Base-by-base conservation (phyloP, 2,888 invertebrate species). In the Chironomus tentans region DNA sequence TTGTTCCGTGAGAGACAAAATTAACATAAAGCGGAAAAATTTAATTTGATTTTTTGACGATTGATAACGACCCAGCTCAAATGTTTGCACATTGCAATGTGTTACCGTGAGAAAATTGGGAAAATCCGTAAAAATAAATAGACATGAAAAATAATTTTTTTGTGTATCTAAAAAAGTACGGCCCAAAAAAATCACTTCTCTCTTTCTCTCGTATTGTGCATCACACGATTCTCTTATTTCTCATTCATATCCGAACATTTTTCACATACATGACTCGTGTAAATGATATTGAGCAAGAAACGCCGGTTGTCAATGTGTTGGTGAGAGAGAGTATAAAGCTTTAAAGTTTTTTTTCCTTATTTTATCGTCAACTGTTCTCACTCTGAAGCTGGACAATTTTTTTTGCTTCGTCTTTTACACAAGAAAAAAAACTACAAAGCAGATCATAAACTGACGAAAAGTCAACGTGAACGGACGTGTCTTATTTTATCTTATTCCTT, bases 381-480 rank as follows among this genome's bases (percentile, higher is more conserved):
- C n/a, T 46, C 46, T 21, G 18, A 24, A 21, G 13, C 70, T 70
- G 70, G 70, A 70, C 70, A 70, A 13, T 71, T 56, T 13, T 71
- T 50, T 68, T 71, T 56, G n/a, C 24, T 28, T 71, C 24, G n/a
- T 71, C 28, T 38, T 47, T 22, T 61, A 73, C 73, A 73, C 65
- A 38, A 62, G 21, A 24, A 7, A 15, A 22, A n/a, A 50, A 50
- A 71, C 65, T 21, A 22, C 18, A 65, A 62, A 73, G 61, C 73
- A 46, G 56, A 56, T 73, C 73, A 73, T 56, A 73, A 15, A 28
- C 50, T 65, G 62, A 24, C 18, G 12, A 46, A 62, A 38, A 46
- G 74, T 65, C 48, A 62, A 74, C 46, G 13, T 48, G 74, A 74
- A 47, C 68, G 46, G 74, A 68, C 74, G 74, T 74, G 48, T 74